Conservation (phyloP, 2,888 invertebrate genomes). For the Chaetogeoica ovagalla region DNA sequence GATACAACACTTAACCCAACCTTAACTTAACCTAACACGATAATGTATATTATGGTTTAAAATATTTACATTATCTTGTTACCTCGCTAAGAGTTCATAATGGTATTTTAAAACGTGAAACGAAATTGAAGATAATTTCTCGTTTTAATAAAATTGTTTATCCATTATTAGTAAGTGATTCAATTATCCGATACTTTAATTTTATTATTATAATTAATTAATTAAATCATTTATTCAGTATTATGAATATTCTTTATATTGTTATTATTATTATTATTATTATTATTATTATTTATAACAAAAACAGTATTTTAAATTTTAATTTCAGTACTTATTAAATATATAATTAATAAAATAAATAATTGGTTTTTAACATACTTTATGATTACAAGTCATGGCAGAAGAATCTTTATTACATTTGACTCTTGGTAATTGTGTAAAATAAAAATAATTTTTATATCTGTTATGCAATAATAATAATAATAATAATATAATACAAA, state of each 20-base stretch:
- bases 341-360: too few relatives aligned
- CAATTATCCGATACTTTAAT: conserved; percentile 5
- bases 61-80: neutral
- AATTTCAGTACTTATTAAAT: conserved; percentile 25
- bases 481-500: neutral
- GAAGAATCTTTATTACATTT: neutral
- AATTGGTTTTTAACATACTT: neutral
- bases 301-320: conserved; percentile 34
- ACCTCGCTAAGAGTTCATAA: neutral
- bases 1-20: too few relatives aligned
- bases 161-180: conserved; percentile 4
- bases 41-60: too few relatives aligned
- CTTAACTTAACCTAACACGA: too few relatives aligned
- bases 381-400: neutral
- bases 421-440: neutral
- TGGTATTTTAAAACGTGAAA: neutral
- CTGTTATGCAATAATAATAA: neutral
- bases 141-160: conserved; percentile 22
- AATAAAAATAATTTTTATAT: conserved; percentile 6
- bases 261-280: neutral
- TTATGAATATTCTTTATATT: neutral
- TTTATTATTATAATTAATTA: neutral
- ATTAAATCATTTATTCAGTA: conserved; percentile 5
- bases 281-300: conserved; percentile 34
- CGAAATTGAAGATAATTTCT: neutral